Evolutionary conservation across 2,797 vertebrate species (phyloP), one percentile per base, ranked within the genome.

Genomic region (Apogon hyalosoma): DNA sequence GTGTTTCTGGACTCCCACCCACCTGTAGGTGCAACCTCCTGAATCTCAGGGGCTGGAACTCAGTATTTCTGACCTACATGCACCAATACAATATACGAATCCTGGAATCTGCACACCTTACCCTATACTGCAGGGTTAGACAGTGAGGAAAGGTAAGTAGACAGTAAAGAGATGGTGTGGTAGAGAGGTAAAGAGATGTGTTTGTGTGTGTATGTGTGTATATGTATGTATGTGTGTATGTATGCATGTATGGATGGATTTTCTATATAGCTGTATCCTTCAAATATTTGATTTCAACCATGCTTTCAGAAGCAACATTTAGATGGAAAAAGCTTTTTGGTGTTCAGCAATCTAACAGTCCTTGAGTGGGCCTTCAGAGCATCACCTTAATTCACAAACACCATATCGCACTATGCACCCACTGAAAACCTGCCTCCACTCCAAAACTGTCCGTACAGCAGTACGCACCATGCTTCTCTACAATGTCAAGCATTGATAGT

Each of bases 361-460:
- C 24, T 28, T 68, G 9, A 4, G 50, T 31, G 45, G 42, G 52
- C 62, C 83, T 69, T 59, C 16, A 59, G 77, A 79, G 77, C 79
- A 57, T 56, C 64, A 21, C 51, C 19, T 63, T 9, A 1, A 53
- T 56, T 75, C 60, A 57, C 68, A 80, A 85, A 82, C 53, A 77
- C 73, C 56, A 69, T 53, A 69, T 77, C 69, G 63, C 39, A 57
- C 75, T 76, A 6, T 31, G 48, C 13, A 50, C 57, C 53, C 49
- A 72, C 56, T 70, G 61, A 73, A 80, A 59, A 59, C 38, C 39
- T 41, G 47, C 15, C 69, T 67, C 70, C 55, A 58, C 60, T 31
- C 38, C 79, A 36, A 18, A 63, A 46, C 18, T 28, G 50, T 62
- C 47, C 77, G 40, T 48, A 66, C 43, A 49, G 51, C 56, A 52